Percentiles rank a stretch among this genome's conserved stretches.
phyloP scores from a whole-genome alignment of 1,140 invertebrate genomes.

The Ylistrum balloti region DNA sequence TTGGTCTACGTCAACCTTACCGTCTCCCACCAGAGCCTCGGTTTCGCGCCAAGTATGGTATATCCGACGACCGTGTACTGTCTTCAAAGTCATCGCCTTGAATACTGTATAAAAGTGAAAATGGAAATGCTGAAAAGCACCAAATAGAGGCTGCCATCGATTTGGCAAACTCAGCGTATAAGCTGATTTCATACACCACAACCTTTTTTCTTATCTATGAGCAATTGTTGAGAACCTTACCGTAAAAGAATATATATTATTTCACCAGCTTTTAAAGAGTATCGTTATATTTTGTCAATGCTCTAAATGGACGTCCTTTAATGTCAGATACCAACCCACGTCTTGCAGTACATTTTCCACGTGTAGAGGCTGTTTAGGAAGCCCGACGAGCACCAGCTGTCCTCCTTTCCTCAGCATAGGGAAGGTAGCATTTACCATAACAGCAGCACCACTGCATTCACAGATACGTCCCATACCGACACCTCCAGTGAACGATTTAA shows the following conservation, averaged over 20 bases:
- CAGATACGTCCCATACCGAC: slow-evolving; percentile 77
- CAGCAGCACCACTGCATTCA: slow-evolving; percentile 74
- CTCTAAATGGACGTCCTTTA: neutral
- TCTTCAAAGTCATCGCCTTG: slow-evolving; percentile 75
- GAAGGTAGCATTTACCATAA: slow-evolving; percentile 74
- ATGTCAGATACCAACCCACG: slow-evolving; percentile 67
- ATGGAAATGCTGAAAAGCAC: too few relatives aligned
- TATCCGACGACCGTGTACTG: slow-evolving; percentile 76
- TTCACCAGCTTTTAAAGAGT: too few relatives aligned
- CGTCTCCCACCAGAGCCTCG: slow-evolving; percentile 71
- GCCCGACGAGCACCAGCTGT: slow-evolving; percentile 73
- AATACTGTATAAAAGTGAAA: slow-evolving; percentile 63
- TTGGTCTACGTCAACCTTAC: slow-evolving; percentile 71
- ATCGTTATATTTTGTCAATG: too few relatives aligned
- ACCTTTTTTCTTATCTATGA: too few relatives aligned
- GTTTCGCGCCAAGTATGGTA: slow-evolving; percentile 77
- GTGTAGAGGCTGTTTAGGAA: slow-evolving; percentile 77
- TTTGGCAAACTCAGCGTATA: too few relatives aligned
- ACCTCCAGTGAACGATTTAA: slow-evolving; percentile 71
- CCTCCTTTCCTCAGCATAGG: slow-evolving; percentile 77
- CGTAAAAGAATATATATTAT: too few relatives aligned
- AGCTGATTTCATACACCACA: too few relatives aligned
- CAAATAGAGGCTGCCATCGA: too few relatives aligned
- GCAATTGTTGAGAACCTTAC: too few relatives aligned
- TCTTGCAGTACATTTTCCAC: slow-evolving; percentile 77